phyloP scores from a whole-genome alignment of 2,888 invertebrate genomes.

The Strigamia maritima region DNA sequence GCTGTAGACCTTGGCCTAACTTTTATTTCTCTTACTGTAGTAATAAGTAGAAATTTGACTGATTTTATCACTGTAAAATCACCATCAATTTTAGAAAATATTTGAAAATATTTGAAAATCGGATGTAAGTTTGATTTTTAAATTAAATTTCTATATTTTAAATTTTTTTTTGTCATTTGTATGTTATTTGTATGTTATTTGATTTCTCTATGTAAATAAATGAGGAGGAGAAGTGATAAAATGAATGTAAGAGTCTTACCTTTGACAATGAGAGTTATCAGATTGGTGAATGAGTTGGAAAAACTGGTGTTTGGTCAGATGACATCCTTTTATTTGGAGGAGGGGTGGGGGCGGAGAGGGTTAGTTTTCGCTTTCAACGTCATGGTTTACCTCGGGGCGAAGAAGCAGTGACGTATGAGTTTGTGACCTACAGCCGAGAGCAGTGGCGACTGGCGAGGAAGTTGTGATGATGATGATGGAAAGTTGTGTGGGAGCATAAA shows the following conservation, averaged over 20 bases:
- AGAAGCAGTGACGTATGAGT: not conserved
- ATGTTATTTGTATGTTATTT: too few relatives aligned
- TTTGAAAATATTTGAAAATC: too few relatives aligned
- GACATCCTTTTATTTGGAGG: slow-evolving; percentile 17
- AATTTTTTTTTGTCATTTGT: too few relatives aligned
- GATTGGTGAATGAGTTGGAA: slow-evolving; percentile 2
- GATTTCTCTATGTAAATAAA: not conserved
- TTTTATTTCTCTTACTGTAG: not conserved
- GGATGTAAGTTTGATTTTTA: too few relatives aligned
- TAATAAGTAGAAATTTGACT: not conserved
- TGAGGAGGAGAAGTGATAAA: not conserved
- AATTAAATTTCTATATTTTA: too few relatives aligned
- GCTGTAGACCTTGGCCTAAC: slow-evolving; percentile 24
- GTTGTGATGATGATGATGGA: not conserved
- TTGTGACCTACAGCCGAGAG: slow-evolving; percentile 21
- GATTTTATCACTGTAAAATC: not conserved
- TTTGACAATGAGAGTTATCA: not conserved
- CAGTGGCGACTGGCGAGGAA: not conserved
- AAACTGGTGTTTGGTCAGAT: slow-evolving; percentile 6
- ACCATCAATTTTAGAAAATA: too few relatives aligned
- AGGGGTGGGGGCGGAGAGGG: slow-evolving; percentile 24
- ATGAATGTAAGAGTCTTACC: not conserved
- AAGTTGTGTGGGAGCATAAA: not conserved
- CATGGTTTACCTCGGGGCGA: not conserved
- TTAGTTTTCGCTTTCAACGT: slow-evolving; percentile 17